Evolutionary conservation across 2,888 invertebrate species (phyloP).

Genomic region (Elegia similella): DNA sequence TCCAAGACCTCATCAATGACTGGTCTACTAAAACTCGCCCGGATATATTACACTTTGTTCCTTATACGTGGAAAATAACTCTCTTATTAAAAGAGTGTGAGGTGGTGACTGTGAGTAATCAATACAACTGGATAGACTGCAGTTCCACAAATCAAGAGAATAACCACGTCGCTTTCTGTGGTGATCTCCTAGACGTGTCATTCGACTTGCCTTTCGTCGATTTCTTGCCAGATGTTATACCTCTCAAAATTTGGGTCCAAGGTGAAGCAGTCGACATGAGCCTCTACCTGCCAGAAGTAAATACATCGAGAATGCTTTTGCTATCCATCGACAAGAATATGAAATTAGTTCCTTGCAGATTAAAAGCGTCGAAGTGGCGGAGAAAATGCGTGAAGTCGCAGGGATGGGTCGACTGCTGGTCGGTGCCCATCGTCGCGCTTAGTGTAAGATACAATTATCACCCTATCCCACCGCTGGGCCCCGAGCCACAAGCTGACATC

Average conservation of each 20-base stretch:
- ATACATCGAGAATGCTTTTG: conserved; percentile 91
- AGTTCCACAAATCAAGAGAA: conserved; percentile 97
- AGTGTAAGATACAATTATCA: conserved; percentile 96
- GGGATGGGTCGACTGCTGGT: conserved; percentile 98
- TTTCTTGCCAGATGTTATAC: conserved; percentile 94
- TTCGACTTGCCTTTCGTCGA: conserved; percentile 97
- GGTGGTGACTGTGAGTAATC: conserved; percentile 94
- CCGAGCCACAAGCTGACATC: conserved; percentile 94
- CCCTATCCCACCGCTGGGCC: conserved; percentile 93
- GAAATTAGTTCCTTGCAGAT: conserved; percentile 87
- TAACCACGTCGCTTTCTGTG: conserved; percentile 95
- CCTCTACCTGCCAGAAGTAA: conserved; percentile 94
- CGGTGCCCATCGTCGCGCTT: conserved; percentile 95
- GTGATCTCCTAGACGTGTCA: conserved; percentile 95
- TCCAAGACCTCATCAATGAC: conserved; percentile 97
- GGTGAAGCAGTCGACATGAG: conserved; percentile 96
- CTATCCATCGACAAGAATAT: conserved; percentile 93
- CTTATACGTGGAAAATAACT: conserved; percentile 97
- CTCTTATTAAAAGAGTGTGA: conserved; percentile 97
- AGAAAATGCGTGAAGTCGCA: conserved; percentile 86
- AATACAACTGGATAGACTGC: conserved; percentile 99
- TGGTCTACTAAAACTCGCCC: conserved; percentile 97
- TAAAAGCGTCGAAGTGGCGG: conserved; percentile 87
- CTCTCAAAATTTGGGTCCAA: conserved; percentile 96
- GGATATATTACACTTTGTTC: conserved; percentile 96